Conservation (phyloP, 1,140 invertebrate species). For the Plodia interpunctella region DNA sequence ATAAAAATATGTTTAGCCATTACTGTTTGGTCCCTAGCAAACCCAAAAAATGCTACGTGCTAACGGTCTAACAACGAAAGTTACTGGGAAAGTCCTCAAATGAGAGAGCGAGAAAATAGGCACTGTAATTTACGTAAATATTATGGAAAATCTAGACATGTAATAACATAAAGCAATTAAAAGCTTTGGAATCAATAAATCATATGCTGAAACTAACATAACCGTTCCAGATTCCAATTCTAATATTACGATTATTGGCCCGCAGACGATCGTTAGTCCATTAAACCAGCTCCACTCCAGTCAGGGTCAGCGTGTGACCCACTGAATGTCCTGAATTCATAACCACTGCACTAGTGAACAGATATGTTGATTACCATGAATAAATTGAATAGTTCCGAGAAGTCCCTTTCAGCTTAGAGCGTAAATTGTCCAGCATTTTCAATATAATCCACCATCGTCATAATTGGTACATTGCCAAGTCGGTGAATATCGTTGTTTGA, state of each 20-base stretch:
- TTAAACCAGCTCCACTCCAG: neutral
- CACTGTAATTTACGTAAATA: too few relatives aligned
- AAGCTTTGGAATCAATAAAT: neutral
- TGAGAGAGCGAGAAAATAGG: too few relatives aligned
- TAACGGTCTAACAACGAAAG: too few relatives aligned
- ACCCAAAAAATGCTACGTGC: too few relatives aligned
- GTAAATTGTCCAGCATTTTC: slow-evolving; percentile 49
- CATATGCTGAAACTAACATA: neutral
- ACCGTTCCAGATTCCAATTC: neutral
- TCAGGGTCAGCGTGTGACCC: neutral
- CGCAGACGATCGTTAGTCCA: neutral
- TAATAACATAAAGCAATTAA: neutral
- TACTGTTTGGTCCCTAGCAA: too few relatives aligned
- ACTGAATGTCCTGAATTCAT: slow-evolving; percentile 17
- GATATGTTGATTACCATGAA: slow-evolving; percentile 25
- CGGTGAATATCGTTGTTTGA: slow-evolving; percentile 51
- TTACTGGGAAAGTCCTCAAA: too few relatives aligned
- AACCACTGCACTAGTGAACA: slow-evolving; percentile 14
- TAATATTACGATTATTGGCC: neutral
- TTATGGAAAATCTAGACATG: neutral
- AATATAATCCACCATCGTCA: slow-evolving; percentile 36
- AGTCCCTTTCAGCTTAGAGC: slow-evolving; percentile 58
- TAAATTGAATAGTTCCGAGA: slow-evolving; percentile 47
- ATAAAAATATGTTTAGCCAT: too few relatives aligned
- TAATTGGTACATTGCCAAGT: slow-evolving; percentile 65